Evolutionary conservation across 2,888 invertebrate genomes (phyloP), one percentile per base, ranked within the genome.

Genomic region (Spilarctia lutea): DNA sequence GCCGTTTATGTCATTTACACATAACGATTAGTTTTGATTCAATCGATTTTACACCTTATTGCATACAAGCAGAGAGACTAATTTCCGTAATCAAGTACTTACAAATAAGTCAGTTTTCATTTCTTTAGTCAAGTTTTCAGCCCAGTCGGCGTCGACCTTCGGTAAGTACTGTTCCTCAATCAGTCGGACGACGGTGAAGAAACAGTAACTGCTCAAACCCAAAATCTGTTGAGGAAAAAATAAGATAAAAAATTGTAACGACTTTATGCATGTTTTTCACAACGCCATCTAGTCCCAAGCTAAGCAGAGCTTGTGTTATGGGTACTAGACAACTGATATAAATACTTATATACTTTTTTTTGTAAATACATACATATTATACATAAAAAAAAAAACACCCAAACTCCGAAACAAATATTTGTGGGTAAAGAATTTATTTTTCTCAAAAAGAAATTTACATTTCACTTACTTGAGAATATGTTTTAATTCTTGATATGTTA

Each of bases 171-270:
- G 94, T 33, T 93, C 88, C 87, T 98, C 97, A 1, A 97, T 88
- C 39, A 98, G 93, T 33, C 97, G 96, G 72, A 97, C 88, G 65
- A 98, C 96, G 0, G 97, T 96, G 66, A 97, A 97, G 78, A 98
- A 90, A 42, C 97, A 97, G 83, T 96, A 96, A 10, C 71, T 72
- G 20, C 85, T 85, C 78, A 85, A 60, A 16, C 85, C 80, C 13
- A 85, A 18, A 63, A 72, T 63, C 97, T 96, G 85, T 97, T 97
- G 63, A 95, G 93, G 6, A 30, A 30, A 0, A 97, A 96, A 60
- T 96, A 86, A 76, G 72, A 68, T 48, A 18, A 3, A 45, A 45
- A 7, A 16, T 39, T 39, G 1, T 39, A 39, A 11, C 1, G 39
- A 39, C 39, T 35, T n/a, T n/a, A 39, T 39, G 39, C 39, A 39